Percentiles rank a stretch among this genome's conserved stretches.
These are phyloP conservation scores for Neoniphon sammara DNA, from an alignment of 2,797 vertebrate genomes.

Conservation along the genomic window DNA sequence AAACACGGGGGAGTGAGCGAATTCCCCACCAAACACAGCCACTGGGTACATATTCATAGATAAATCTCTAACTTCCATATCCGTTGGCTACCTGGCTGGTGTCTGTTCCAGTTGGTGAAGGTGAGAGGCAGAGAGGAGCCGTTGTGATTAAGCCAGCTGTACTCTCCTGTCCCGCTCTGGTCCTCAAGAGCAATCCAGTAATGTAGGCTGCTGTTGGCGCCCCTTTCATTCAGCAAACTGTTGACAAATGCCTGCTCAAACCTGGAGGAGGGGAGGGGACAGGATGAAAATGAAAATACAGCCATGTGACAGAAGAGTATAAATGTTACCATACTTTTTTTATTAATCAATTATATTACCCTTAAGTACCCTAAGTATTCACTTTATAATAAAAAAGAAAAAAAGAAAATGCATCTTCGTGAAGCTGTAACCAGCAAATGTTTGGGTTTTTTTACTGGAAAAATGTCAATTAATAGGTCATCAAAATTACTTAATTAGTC, in stretches of 20 bases:
- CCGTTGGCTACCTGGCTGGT: constrained; percentile 86
- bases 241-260: constrained; percentile 96
- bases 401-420: no score
- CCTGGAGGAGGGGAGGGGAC: constrained; percentile 70
- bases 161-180: constrained; percentile 83
- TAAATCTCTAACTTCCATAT: background rate
- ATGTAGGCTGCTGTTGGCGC: constrained; percentile 77
- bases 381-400: no score
- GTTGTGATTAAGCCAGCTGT: constrained; percentile 84
- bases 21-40: background rate
- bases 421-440: background rate
- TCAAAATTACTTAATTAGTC: no score
- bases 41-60: background rate
- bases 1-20: background rate
- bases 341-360: no score
- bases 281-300: background rate
- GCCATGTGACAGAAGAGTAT: background rate
- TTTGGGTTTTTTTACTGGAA: background rate
- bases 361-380: background rate
- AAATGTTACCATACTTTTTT: no score
- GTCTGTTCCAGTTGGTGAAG: constrained; percentile 92
- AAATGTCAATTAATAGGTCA: no score
- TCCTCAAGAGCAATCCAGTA: constrained; percentile 93
- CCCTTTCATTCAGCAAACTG: constrained; percentile 85
- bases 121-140: constrained; percentile 71